Evolutionary conservation across 2,113 vertebrate species (phyloP), one percentile per base, ranked within the genome.

Genomic region (Elephantulus edwardii): DNA sequence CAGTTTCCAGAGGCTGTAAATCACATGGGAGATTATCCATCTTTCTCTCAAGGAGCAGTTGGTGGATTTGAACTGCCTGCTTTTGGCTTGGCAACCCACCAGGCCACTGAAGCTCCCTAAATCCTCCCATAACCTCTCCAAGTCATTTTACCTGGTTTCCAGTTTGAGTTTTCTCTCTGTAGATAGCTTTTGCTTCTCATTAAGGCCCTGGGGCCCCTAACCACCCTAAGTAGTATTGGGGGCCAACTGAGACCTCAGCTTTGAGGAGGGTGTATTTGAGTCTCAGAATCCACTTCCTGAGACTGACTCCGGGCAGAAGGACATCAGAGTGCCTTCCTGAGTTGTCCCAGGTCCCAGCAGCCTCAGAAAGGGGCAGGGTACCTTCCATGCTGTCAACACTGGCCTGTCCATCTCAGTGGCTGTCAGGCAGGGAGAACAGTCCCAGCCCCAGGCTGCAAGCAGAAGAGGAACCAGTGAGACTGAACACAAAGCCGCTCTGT

Each of bases 231-330:
- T 46, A 48, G 30, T 42, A 30, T n/a, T 2, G 7, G 12, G 10
- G 16, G 9, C 75, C 7, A 22, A 26, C 40, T 88, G 78, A 58
- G 52, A 44, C 24, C 54, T 83, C 75, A 88, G 56, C 9, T 5
- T 85, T 76, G 48, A 9, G 38, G 75, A 76, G 0, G 7, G 68
- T 14, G 28, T 75, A 42, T 81, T 72, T 91, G 20, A 33, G 35
- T 86, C 42, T 70, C 44, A 80, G 75, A 90, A 48, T 48, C 85
- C 64, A 30, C 40, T 91, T 81, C 52, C 74, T 33, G 30, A 48
- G 79, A 75, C 40, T 62, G 64, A 88, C 48, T 92, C 20, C 82
- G 75, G 11, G 33, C 35, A 64, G n/a, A 75, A 68, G 16, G 4
- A 33, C 42, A 58, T 76, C 56, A 24, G 16, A 22, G 12, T 64